Base-by-base conservation (phyloP, 2,888 invertebrate species). In the Epinotia demarniana region DNA sequence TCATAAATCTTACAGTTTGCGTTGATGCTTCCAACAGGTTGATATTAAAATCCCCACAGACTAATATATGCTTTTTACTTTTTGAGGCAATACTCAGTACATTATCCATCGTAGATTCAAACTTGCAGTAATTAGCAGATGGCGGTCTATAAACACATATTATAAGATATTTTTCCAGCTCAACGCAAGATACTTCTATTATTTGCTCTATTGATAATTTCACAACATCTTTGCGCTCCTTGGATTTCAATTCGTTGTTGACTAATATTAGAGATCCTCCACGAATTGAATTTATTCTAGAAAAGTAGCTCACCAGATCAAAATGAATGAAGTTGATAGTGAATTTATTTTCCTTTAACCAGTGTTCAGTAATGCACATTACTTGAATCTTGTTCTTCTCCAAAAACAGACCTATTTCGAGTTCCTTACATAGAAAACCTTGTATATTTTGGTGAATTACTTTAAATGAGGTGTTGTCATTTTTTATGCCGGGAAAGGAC, bases 81-180 rank as follows among this genome's bases (percentile, higher is more conserved):
- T 57, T 57, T 18, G 57, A 57, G 19, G 57, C 19, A 57, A 19
- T 57, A 19, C 19, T 57, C 4, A 57, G 57, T 57, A 19, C 18
- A 11, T 57, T 57, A 19, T 57, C 57, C 57, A 57, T 57, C 19
- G 57, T 19, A 2, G 57, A 18, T 57, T 57, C 57, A 57, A 57
- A 57, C 19, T 18, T 57, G 11, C 18, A 3, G 57, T 57, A 57
- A 19, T 57, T 57, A 19, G 57, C 19, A 19, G 19, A 57, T 19
- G 57, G 57, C 57, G 57, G 57, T 57, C 57, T 57, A 57, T 19
- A 57, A 19, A 57, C 57, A 19, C 57, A 57, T 57, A 57, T 57
- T 19, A 57, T 19, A 11, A 57, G 8, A 11, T 57, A 57, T 11
- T 57, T n/a, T 19, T 57, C 11, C 19, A 57, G 18, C 18, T 57